These are phyloP conservation scores for Seriola quinqueradiata DNA, from an alignment of 2,113 vertebrate genomes.

Conservation along the genomic window DNA sequence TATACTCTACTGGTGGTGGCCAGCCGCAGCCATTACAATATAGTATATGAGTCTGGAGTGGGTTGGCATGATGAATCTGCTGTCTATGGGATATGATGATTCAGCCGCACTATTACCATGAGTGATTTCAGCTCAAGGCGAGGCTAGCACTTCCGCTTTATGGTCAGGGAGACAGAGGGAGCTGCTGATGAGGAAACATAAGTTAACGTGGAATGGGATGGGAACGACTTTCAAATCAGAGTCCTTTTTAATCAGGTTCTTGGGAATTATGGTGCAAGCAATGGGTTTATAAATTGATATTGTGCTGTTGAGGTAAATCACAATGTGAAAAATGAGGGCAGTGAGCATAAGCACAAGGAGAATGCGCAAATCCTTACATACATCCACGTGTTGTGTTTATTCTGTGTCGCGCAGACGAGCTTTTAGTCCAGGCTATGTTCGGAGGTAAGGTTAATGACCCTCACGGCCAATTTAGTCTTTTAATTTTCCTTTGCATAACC, in stretches of 20 bases:
- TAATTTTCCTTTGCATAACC: slow-evolving; percentile 57
- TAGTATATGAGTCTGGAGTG: slow-evolving; percentile 57
- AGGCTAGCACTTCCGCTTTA: slow-evolving; percentile 68
- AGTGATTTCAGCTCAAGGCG: slow-evolving; percentile 75
- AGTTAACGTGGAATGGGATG: slow-evolving; percentile 58
- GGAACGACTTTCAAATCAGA: slow-evolving; percentile 63
- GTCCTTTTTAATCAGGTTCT: slow-evolving; percentile 69
- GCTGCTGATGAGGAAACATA: slow-evolving; percentile 75
- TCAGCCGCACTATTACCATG: slow-evolving; percentile 78
- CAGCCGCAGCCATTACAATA: slow-evolving; percentile 40
- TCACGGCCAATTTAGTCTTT: slow-evolving; percentile 63
- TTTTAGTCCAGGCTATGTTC: slow-evolving; percentile 22
- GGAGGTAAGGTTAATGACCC: slow-evolving; percentile 68
- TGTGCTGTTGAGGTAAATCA: slow-evolving; percentile 43
- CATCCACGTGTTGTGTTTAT: slow-evolving; percentile 5
- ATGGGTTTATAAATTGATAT: slow-evolving; percentile 45
- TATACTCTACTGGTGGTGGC: slow-evolving; percentile 12
- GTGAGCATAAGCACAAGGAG: background rate
- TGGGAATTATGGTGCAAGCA: slow-evolving; percentile 27
- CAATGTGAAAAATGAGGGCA: background rate
- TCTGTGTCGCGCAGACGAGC: slow-evolving; percentile 11
- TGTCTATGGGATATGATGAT: slow-evolving; percentile 81
- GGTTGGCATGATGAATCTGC: slow-evolving; percentile 75
- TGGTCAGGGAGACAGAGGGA: slow-evolving; percentile 65
- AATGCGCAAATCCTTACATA: slow-evolving; percentile 17